Conservation (phyloP, 2,113 vertebrate genomes). For the Pristiophorus japonicus region DNA sequence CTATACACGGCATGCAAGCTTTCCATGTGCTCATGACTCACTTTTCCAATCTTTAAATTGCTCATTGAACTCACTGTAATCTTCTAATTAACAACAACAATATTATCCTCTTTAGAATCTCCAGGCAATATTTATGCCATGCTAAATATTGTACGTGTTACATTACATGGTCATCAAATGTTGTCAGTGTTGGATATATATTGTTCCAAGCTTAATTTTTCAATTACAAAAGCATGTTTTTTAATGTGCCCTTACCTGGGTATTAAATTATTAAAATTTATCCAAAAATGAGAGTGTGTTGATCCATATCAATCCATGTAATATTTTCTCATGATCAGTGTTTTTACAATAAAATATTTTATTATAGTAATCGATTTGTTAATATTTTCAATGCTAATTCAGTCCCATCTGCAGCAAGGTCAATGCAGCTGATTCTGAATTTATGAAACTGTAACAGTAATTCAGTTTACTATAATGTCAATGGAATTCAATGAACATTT, state of each 20-base stretch:
- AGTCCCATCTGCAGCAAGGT: not conserved
- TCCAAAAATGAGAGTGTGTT: not conserved
- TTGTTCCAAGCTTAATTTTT: not conserved
- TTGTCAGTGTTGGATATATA: not conserved
- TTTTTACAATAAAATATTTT: not conserved
- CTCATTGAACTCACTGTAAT: not conserved
- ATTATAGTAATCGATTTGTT: not conserved
- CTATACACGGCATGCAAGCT: not conserved
- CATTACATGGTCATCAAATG: not conserved
- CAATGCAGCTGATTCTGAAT: not conserved
- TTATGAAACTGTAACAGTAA: not conserved
- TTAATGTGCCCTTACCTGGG: no score
- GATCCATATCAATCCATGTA: not conserved
- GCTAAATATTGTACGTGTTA: not conserved
- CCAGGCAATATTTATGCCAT: not conserved
- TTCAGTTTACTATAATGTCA: not conserved
- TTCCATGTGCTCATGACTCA: not conserved
- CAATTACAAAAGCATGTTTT: not conserved
- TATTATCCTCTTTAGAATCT: not conserved
- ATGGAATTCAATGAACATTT: not conserved
- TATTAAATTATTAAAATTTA: not conserved
- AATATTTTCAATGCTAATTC: not conserved
- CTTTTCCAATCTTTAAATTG: not conserved
- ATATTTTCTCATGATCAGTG: not conserved
- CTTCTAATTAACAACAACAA: not conserved